phyloP scores from a whole-genome alignment of 2,888 invertebrate species.

The Cheilosia soror region DNA sequence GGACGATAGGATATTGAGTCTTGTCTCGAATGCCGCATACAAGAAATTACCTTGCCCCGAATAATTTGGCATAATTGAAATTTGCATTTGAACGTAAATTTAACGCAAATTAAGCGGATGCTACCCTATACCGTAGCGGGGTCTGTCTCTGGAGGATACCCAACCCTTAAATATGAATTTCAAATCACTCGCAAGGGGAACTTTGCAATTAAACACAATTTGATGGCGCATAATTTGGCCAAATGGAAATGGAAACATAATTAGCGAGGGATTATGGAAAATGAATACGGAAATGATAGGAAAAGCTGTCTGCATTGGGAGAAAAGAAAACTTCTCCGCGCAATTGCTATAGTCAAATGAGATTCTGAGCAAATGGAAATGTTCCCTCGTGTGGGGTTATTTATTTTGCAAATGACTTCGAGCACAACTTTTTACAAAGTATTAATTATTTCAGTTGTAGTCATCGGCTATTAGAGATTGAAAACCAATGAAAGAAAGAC shows the following conservation, averaged over 20 bases:
- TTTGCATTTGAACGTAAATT: conserved; percentile 56
- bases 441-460: too few species aligned
- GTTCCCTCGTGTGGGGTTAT: too few species aligned
- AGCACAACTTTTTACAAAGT: too few species aligned
- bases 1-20: neutral
- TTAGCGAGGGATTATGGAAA: conserved; percentile 34
- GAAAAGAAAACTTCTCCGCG: too few species aligned
- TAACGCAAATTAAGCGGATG: conserved; percentile 56
- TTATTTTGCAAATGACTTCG: too few species aligned
- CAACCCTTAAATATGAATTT: conserved; percentile 53
- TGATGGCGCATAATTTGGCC: conserved; percentile 55
- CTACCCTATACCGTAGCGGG: neutral
- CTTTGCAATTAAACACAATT: conserved; percentile 59
- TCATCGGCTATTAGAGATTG: too few species aligned
- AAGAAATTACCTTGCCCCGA: conserved; percentile 38
- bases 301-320: neutral
- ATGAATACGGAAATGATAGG: conserved; percentile 37
- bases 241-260: conserved; percentile 46
- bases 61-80: conserved; percentile 57
- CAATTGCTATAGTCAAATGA: too few species aligned
- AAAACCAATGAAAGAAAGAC: too few species aligned
- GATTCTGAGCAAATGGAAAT: too few species aligned
- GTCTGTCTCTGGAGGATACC: conserved; percentile 17
- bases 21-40: neutral
- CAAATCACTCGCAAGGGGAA: conserved; percentile 44